Evolutionary conservation across 2,888 invertebrate genomes (phyloP).

Genomic region (Drosophila nigricruria): DNA sequence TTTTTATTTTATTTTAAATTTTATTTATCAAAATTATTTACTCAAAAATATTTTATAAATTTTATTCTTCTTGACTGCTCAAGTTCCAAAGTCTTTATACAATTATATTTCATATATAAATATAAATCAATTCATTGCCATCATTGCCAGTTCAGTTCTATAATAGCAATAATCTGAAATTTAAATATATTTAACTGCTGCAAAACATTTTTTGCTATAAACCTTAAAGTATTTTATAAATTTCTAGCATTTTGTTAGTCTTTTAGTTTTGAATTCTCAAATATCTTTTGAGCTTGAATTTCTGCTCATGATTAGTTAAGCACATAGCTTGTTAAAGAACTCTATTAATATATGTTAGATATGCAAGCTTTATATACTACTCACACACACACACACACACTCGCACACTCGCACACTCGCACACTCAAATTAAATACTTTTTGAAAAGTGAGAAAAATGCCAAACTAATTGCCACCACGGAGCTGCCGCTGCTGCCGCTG

Average conservation of each 20-base stretch:
- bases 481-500: slow-evolving; percentile 13
- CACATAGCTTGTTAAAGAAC: slow-evolving; percentile 4
- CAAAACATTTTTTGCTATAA: not conserved
- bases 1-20: too few species aligned
- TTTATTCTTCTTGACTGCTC: too few species aligned
- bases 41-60: too few species aligned
- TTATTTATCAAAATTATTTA: too few species aligned
- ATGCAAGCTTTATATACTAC: not conserved
- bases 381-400: not conserved
- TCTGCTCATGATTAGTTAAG: not conserved
- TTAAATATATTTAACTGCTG: too few species aligned
- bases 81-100: too few species aligned
- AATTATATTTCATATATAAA: too few species aligned
- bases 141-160: too few species aligned
- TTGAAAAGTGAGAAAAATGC: slow-evolving; percentile 31
- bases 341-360: slow-evolving; percentile 7
- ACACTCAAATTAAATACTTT: slow-evolving; percentile 36
- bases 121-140: too few species aligned
- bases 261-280: not conserved
- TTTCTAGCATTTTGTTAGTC: not conserved
- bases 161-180: too few species aligned
- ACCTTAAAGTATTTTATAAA: not conserved
- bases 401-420: not conserved
- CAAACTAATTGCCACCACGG: slow-evolving; percentile 50
- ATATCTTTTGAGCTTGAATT: too few species aligned